Base-by-base conservation (phyloP, 1,140 invertebrate species). In the Nilaparvata lugens region DNA sequence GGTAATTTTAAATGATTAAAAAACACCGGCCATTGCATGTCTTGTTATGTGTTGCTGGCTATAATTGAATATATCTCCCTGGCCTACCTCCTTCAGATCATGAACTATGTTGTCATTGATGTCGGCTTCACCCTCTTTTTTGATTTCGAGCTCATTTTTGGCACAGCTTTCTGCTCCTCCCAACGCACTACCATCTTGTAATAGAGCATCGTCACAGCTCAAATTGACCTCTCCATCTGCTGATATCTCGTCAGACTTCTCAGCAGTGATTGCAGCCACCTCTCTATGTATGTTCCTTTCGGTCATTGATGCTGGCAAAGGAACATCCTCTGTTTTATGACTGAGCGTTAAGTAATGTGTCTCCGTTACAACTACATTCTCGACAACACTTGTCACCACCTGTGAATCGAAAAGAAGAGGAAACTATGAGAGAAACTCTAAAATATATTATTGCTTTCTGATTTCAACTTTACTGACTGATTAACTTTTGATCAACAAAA, bases 11-110 rank as follows among this genome's bases (percentile, higher is more conserved):
- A 3, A 23, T 18, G 16, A 45, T 60, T 45, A 62, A 45, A 62
- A 62, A 6, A 62, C 56, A 21, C 61, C 61, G 14, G 61, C 59
- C n/a, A 62, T 43, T 2, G 61, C 61, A 54, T 62, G 61, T 24
- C 57, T 45, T 42, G 61, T 62, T 7, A 62, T 53, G 31, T 58
- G 48, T 18, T 59, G 61, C 19, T 52, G 51, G 51, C 53, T 52
- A 51, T 60, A 60, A 25, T 28, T 16, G 35, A 55, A 31, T 4
- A 31, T 35, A 28, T 24, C 23, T 16, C 23, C 28, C 18, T 24
- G 25, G 28, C 53, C 16, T 55, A 55, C 53, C 53, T 55, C 53
- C n/a, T 55, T 55, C 19, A 55, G 31, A 13, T 31, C 16, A 35
- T 55, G 23, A n/a, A 55, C 28, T 31, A 55, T 35, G 18, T 25